These are phyloP conservation scores for Thecocarcelia acutangulata DNA, from an alignment of 2,888 invertebrate genomes.

Conservation along the genomic window DNA sequence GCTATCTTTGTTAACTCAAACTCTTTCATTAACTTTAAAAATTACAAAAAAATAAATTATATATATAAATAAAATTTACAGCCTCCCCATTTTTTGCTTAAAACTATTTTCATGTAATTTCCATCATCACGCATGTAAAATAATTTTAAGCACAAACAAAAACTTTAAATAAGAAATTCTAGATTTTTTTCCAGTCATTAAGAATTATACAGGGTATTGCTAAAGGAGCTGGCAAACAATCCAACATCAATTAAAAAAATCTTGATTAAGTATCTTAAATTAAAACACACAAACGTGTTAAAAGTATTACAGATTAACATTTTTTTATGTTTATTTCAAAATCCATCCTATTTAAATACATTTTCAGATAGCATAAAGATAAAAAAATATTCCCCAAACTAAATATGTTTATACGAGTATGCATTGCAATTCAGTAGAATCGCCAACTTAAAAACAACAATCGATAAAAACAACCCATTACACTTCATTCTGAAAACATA, in stretches of 20 bases:
- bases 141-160: conserved; percentile 32
- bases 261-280: too few species aligned
- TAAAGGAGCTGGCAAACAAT: neutral
- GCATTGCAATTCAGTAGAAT: conserved; percentile 12
- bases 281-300: too few species aligned
- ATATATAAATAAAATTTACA: too few species aligned
- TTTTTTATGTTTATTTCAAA: too few species aligned
- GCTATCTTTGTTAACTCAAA: neutral
- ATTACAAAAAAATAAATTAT: too few species aligned
- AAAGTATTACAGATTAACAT: too few species aligned
- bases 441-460: neutral
- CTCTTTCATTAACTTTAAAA: conserved; percentile 5
- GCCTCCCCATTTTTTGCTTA: conserved; percentile 17
- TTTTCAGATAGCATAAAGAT: neutral
- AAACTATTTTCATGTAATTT: conserved; percentile 53
- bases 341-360: too few species aligned
- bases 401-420: neutral
- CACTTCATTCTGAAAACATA: conserved; percentile 2
- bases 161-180: conserved; percentile 13
- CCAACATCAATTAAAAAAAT: too few species aligned
- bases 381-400: neutral
- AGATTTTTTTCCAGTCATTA: conserved; percentile 58
- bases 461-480: neutral
- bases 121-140: conserved; percentile 58
- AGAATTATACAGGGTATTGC: conserved; percentile 31